Base-by-base conservation (phyloP, 2,113 vertebrate species). In the Climacteris rufus region DNA sequence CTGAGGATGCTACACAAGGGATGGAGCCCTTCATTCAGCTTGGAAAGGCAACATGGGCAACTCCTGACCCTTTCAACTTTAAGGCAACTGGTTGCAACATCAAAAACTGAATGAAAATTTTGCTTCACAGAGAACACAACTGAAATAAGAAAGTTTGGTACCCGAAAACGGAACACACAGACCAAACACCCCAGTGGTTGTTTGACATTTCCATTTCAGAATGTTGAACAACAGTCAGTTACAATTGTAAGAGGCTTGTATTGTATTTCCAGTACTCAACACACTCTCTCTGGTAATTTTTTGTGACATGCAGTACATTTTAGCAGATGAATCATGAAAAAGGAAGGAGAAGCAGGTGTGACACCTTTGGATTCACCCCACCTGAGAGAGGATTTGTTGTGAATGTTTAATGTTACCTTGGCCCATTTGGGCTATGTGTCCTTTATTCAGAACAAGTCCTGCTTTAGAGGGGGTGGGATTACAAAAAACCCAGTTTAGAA, bases 211-310 rank as follows among this genome's bases (percentile, higher is more conserved):
- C 8, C 1, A 52, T 5, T 63, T 69, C 52, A 81, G 44, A 27
- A 76, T 25, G 80, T 10, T 47, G 59, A 63, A 69, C 61, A 84
- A 45, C 74, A 81, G 0, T 5, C 28, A 72, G 35, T 61, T 53
- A 88, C 30, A 76, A 35, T 35, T 84, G 3, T 60, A 30, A 96
- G 94, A 66, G 94, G 92, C 97, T 91, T 97, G 95, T 44, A 89
- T 95, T 92, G 91, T 54, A 97, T 88, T 82, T 74, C 18, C 42
- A 60, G 25, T 10, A 42, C 59, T 14, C 15, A 30, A 65, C 22
- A 33, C 1, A 23, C 30, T 37, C 45, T 6, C 28, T 45, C 68
- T 3, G n/a, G 5, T n/a, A 7, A 4, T 20, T 45, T 61, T 45
- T 27, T 52, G 20, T 10, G 53, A 85, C 0, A 4, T 22, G 15